These are phyloP conservation scores for Numenius arquata DNA, from an alignment of 2,113 vertebrate genomes.

Conservation along the genomic window DNA sequence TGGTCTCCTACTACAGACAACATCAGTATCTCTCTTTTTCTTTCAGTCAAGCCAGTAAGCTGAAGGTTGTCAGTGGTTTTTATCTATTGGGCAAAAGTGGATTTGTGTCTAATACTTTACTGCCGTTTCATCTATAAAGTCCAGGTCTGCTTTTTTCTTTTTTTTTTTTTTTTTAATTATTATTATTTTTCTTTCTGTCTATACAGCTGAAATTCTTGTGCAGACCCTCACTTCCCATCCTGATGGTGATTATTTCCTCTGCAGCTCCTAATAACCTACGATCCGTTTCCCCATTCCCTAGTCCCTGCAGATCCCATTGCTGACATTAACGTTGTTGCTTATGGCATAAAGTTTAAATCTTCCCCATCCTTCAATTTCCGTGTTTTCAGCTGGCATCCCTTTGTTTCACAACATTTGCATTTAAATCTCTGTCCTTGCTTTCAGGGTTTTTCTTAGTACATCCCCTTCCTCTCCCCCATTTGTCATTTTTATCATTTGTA, in stretches of 20 bases:
- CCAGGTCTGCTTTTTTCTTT: not conserved
- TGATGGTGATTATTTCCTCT: not conserved
- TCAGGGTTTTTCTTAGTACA: not conserved
- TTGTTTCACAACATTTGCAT: not conserved
- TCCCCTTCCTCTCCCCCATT: not conserved
- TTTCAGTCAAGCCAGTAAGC: not conserved
- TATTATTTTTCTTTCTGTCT: conserved; percentile 28
- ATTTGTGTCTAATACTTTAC: not conserved
- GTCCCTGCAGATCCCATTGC: not conserved
- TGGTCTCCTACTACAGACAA: not conserved
- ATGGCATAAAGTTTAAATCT: not conserved
- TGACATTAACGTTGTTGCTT: not conserved
- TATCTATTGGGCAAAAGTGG: not conserved
- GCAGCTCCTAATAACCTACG: not conserved
- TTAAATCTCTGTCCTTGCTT: not conserved
- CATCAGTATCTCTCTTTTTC: not conserved
- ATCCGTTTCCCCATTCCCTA: not conserved
- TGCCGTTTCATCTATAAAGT: not conserved
- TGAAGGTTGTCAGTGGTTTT: not conserved
- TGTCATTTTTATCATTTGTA: not conserved
- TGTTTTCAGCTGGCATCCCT: not conserved
- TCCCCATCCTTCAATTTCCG: not conserved
- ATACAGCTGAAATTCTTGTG: conserved; percentile 20
- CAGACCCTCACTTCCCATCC: conserved; percentile 1
- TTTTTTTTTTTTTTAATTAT: not conserved